Percentiles rank a stretch among this genome's conserved stretches.
Conservation (phyloP, 2,113 vertebrate species). For the Gracilinanus agilis region DNA sequence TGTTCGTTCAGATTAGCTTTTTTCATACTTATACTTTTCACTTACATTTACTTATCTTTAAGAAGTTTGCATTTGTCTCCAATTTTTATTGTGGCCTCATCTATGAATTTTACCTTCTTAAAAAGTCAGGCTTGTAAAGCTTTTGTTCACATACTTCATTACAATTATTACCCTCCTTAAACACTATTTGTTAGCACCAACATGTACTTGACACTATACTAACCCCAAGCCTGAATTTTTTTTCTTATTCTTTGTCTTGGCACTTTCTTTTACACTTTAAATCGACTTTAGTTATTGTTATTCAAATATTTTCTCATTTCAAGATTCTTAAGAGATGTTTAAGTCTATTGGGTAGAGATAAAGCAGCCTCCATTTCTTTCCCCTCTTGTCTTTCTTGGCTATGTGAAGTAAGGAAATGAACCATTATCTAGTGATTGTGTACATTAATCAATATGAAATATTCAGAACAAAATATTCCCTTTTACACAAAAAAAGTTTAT, state of each 20-base stretch:
- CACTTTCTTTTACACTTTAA: not conserved
- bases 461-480: not conserved
- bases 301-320: conserved; percentile 49
- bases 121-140: conserved; percentile 18
- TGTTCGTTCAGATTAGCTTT: not conserved
- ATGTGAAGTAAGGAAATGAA: not conserved
- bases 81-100: conserved; percentile 10
- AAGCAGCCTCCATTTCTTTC: conserved; percentile 35
- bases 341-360: conserved; percentile 41
- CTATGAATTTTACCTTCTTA: conserved; percentile 19
- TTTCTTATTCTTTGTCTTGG: not conserved
- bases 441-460: not conserved
- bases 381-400: conserved; percentile 28
- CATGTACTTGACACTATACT: not conserved
- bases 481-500: not conserved
- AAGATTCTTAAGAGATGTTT: conserved; percentile 53
- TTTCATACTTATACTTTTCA: conserved; percentile 15
- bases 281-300: conserved; percentile 45
- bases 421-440: not conserved
- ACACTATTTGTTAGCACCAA: not conserved
- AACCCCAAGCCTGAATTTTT: not conserved
- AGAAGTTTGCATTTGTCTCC: conserved; percentile 4
- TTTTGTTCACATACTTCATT: conserved; percentile 6
- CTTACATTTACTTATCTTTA: conserved; percentile 8
- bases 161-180: conserved; percentile 17